These are phyloP conservation scores for Herpetotheres cachinnans DNA, from an alignment of 2,113 vertebrate genomes.

Conservation along the genomic window DNA sequence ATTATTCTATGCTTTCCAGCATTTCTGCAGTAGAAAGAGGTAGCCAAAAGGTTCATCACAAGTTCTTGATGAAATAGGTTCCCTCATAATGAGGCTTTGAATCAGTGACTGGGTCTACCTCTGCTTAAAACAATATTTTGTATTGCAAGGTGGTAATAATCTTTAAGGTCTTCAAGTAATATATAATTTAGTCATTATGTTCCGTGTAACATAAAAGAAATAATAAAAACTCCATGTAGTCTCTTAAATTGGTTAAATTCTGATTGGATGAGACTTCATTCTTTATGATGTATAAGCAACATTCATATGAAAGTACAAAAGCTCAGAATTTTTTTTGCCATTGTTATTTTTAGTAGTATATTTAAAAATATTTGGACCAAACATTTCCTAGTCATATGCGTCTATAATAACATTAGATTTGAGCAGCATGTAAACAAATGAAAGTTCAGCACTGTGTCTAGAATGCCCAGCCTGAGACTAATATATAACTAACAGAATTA, in stretches of 20 bases:
- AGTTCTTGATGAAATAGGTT: neutral
- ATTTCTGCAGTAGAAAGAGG: neutral
- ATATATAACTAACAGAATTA: constrained; percentile 38
- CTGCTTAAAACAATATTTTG: neutral
- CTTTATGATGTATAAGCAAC: neutral
- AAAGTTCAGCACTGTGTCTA: constrained; percentile 30
- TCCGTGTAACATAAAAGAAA: neutral
- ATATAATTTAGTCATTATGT: neutral
- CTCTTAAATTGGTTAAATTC: neutral
- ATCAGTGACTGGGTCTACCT: neutral
- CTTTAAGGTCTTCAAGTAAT: neutral
- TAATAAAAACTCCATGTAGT: neutral
- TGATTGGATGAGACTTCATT: neutral
- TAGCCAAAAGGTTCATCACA: neutral
- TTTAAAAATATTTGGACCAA: constrained; percentile 37
- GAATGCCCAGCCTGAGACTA: constrained; percentile 4
- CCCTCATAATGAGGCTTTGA: neutral
- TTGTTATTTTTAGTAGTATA: neutral
- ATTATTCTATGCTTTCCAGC: neutral
- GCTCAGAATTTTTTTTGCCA: neutral
- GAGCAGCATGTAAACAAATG: constrained; percentile 26
- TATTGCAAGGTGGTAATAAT: neutral
- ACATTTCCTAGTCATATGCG: constrained; percentile 5
- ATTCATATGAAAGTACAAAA: neutral
- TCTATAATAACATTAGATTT: constrained; percentile 24